Evolutionary conservation across 92 coral and sea anemone species (phyloP).

Genomic region (Nematostella vectensis): DNA sequence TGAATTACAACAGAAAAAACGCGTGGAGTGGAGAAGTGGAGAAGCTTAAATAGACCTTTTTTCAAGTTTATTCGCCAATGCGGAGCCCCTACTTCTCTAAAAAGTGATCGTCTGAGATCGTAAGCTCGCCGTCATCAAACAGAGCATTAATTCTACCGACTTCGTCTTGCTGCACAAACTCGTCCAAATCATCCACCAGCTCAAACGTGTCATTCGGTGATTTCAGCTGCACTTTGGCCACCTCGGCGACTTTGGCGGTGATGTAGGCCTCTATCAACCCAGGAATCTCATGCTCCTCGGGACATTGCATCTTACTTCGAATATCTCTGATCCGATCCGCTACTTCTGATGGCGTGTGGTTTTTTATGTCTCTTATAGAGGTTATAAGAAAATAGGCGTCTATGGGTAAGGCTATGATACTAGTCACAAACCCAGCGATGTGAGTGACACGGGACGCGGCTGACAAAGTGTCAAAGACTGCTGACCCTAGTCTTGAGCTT

Average conservation of each 20-base stretch:
- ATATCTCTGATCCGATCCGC: constrained; percentile 38
- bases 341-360: constrained; percentile 39
- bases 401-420: constrained; percentile 39
- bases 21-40: too few species aligned
- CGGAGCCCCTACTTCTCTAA: too few species aligned
- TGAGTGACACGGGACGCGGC: constrained; percentile 44
- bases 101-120: too few species aligned
- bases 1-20: too few species aligned
- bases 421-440: constrained; percentile 48
- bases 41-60: too few species aligned
- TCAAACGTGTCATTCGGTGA: constrained; percentile 2
- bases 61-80: too few species aligned
- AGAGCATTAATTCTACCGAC: background rate
- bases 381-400: constrained; percentile 50
- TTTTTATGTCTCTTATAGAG: constrained; percentile 30
- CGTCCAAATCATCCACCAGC: constrained; percentile 19
- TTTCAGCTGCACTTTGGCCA: constrained; percentile 1
- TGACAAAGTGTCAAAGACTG: constrained; percentile 46
- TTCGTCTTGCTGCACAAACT: constrained; percentile 9
- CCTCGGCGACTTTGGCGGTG: constrained; percentile 38
- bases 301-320: constrained; percentile 38
- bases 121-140: too few species aligned
- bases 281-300: constrained; percentile 26
- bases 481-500: constrained; percentile 42
- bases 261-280: constrained; percentile 31